Percentiles rank a stretch among this genome's conserved stretches.
Evolutionary conservation across 2,888 invertebrate species (phyloP).

Genomic region (Poecilus cupreus): DNA sequence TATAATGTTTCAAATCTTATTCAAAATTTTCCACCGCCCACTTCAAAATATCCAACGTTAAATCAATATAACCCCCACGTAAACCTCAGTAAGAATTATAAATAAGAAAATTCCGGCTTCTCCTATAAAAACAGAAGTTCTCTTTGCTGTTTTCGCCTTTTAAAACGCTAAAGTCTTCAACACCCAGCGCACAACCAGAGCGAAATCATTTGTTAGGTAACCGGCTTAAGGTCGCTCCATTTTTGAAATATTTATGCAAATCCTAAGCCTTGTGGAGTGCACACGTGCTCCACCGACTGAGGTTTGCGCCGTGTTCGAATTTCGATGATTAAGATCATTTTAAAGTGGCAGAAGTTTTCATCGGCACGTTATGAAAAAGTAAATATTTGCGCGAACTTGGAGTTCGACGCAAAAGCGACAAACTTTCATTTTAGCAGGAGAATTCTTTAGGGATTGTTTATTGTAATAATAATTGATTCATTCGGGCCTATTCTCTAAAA

Average conservation of each 20-base stretch:
- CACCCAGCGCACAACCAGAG: neutral
- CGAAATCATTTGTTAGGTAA: neutral
- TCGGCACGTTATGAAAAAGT: neutral
- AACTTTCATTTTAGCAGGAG: neutral
- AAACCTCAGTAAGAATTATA: no score
- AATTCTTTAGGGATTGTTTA: no score
- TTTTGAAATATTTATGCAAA: conserved; percentile 32
- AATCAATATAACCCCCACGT: no score
- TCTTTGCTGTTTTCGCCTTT: no score
- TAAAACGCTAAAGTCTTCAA: no score
- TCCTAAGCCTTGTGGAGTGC: neutral
- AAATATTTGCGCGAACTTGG: conserved; percentile 13
- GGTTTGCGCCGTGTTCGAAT: neutral
- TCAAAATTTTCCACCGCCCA: no score
- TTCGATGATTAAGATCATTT: conserved; percentile 5
- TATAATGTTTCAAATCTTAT: no score
- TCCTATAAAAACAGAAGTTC: no score
- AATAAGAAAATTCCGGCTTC: no score
- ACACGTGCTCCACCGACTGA: conserved; percentile 1
- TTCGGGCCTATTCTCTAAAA: no score
- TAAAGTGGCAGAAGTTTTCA: conserved; percentile 9
- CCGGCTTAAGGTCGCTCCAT: neutral
- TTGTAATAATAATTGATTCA: no score
- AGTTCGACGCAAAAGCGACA: neutral
- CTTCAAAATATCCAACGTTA: no score